These are phyloP conservation scores for Falco peregrinus DNA, from an alignment of 2,797 vertebrate species.

Conservation along the genomic window DNA sequence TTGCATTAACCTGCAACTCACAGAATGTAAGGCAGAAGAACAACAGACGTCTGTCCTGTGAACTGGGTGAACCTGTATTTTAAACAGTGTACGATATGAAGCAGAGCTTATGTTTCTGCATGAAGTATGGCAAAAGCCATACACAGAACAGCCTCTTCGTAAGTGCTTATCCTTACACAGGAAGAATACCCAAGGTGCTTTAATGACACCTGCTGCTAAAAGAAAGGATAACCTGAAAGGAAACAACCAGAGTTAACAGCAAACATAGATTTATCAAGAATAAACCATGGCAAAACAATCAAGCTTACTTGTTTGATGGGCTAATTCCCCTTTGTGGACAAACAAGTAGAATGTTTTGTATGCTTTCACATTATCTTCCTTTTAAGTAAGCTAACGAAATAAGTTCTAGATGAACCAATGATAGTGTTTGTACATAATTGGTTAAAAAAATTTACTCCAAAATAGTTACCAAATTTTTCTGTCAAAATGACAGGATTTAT, in stretches of 20 bases:
- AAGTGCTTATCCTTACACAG: neutral
- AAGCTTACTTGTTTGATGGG: neutral
- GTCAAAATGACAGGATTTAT: neutral
- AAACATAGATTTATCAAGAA: neutral
- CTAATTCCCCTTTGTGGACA: neutral
- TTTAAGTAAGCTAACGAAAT: neutral
- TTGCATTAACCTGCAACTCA: neutral
- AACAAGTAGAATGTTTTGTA: neutral
- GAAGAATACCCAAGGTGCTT: neutral
- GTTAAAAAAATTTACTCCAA: neutral
- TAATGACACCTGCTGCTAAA: neutral
- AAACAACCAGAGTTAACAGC: neutral
- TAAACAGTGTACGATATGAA: neutral
- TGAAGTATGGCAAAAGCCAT: neutral
- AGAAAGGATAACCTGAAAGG: neutral
- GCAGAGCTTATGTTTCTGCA: neutral
- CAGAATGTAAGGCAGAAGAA: neutral
- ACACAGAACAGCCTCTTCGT: neutral
- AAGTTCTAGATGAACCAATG: neutral
- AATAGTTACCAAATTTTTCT: neutral
- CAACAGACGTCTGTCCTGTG: neutral
- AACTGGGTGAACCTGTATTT: neutral
- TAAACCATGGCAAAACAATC: neutral
- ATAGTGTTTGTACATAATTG: neutral
- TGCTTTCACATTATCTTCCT: neutral